Evolutionary conservation across 1,140 invertebrate genomes (phyloP).

Genomic region (Artemia franciscana): DNA sequence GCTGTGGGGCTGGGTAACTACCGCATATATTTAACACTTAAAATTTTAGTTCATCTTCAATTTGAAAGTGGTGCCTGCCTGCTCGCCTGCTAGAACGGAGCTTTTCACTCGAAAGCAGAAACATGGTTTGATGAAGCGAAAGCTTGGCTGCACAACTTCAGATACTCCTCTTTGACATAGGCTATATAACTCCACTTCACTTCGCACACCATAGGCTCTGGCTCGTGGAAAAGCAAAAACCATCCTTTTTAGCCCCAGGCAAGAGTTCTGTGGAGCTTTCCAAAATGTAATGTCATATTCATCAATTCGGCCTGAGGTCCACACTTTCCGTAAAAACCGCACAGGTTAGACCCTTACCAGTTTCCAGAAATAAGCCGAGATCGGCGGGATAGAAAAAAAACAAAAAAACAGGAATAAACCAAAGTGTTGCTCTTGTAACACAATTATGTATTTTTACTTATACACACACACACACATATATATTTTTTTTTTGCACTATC

Average conservation of each 20-base stretch:
- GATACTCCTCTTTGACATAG: not conserved
- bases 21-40: not conserved
- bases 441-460: too few species aligned
- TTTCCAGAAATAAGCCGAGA: not conserved
- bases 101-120: not conserved
- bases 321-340: too few species aligned
- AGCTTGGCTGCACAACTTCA: not conserved
- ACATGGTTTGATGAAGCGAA: not conserved
- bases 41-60: not conserved
- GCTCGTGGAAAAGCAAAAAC: not conserved
- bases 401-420: not conserved
- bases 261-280: not conserved
- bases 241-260: not conserved
- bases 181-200: not conserved
- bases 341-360: not conserved
- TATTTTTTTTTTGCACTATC: too few species aligned
- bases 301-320: too few species aligned
- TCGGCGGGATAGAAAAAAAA: not conserved
- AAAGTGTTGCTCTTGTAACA: not conserved
- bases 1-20: not conserved
- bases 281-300: too few species aligned
- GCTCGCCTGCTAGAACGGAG: not conserved
- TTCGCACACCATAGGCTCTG: not conserved
- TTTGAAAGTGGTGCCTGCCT: not conserved
- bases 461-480: too few species aligned